Conservation (phyloP, 2,113 vertebrate species). For the Passer montanus region DNA sequence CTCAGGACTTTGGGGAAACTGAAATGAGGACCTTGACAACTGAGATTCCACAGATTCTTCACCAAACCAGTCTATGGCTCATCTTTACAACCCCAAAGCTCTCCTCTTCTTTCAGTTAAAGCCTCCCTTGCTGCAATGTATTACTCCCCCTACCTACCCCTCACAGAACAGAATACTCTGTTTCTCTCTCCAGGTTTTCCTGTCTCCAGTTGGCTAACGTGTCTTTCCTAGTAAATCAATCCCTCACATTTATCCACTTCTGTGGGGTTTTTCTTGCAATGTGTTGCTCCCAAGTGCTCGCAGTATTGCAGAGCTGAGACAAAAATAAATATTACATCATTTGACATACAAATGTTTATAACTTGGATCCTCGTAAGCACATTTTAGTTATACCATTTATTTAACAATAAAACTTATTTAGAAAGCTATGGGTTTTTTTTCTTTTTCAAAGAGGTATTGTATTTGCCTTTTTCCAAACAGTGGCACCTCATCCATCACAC, state of each 20-base stretch:
- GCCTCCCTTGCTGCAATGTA: neutral
- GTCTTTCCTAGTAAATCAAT: neutral
- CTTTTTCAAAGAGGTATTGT: neutral
- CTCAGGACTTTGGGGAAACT: neutral
- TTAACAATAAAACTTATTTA: neutral
- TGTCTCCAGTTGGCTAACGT: neutral
- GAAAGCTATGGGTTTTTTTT: neutral
- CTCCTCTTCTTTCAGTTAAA: neutral
- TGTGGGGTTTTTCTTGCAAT: neutral
- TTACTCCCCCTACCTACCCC: neutral
- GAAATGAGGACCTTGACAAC: neutral
- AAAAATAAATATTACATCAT: neutral
- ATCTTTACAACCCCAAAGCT: neutral
- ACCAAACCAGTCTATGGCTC: neutral
- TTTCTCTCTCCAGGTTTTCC: neutral
- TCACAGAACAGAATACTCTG: neutral
- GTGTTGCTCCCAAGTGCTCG: neutral
- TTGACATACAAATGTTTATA: neutral
- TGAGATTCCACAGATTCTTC: neutral
- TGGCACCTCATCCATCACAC: neutral
- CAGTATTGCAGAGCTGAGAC: neutral
- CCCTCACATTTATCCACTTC: neutral
- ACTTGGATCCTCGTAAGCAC: neutral
- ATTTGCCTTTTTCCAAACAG: neutral
- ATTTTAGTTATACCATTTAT: neutral